Conservation (phyloP, 2,888 invertebrate genomes). For the Stomorhina lunata region DNA sequence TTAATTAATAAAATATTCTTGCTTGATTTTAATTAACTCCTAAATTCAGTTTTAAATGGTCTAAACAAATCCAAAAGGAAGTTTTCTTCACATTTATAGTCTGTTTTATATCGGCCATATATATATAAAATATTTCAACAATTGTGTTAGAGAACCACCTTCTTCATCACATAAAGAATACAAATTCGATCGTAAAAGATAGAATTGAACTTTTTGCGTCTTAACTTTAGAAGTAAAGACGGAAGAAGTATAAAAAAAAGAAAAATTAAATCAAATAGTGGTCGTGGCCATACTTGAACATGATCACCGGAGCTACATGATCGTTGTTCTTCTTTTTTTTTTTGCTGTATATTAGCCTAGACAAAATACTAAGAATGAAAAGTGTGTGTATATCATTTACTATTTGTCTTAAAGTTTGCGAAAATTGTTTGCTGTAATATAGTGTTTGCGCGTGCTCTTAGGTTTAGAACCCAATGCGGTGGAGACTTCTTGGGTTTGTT, state of each 20-base stretch:
- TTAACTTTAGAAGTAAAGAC: neutral
- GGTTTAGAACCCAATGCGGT: too few relatives aligned
- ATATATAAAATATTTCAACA: constrained; percentile 12
- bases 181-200: neutral
- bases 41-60: neutral
- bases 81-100: too few relatives aligned
- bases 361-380: constrained; percentile 47
- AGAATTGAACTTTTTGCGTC: neutral
- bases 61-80: neutral
- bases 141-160: constrained; percentile 32
- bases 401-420: constrained; percentile 4
- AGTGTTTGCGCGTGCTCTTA: constrained; percentile 39
- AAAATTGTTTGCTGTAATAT: constrained; percentile 16
- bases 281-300: constrained; percentile 20
- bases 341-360: constrained; percentile 23
- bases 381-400: too few relatives aligned
- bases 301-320: neutral
- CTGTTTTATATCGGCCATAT: neutral
- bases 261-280: neutral
- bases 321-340: neutral
- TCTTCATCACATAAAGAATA: neutral
- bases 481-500: neutral
- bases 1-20: constrained; percentile 43
- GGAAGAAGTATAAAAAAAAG: neutral
- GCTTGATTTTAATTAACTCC: constrained; percentile 25